Base-by-base conservation (phyloP, 2,113 vertebrate genomes). In the Mixornis gularis region DNA sequence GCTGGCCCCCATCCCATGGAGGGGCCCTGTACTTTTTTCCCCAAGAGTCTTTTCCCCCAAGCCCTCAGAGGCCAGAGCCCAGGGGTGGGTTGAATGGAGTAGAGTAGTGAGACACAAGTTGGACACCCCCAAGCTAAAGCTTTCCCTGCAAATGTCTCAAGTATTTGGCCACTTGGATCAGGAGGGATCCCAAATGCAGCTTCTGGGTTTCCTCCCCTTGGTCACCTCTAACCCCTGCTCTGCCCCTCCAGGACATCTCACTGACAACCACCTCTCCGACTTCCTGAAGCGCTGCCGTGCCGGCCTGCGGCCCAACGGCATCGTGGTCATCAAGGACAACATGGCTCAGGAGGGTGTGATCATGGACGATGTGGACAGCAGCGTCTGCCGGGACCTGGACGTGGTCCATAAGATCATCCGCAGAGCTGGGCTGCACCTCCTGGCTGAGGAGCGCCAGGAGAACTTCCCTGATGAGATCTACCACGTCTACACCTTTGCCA, bases 311-410 rank as follows among this genome's bases (percentile, higher is more conserved):
- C 98, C 98, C 60, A 98, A 98, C 0, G 99, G 99, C 69, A 97
- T 99, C 21, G 94, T 99, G 2, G 96, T 99, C 89, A 98, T 99
- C 95, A 99, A 99, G 93, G 99, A 99, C 98, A 99, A 99, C 92
- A 99, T 99, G 97, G 98, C 99, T 3, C 98, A 98, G 58, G 98
- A 99, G 72, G 99, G 99, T 0, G 98, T 99, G 68, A 98, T 99
- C 84, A 98, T 99, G 53, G 99, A 99, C 1, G 98, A 99, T 8
- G 99, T 99, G 94, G 99, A 99, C 98, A 99, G 99, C 98, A 99
- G 99, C 7, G 98, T 99, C 62, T 99, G 99, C 94, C 97, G 99
- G 3, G 99, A 98, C 94, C 97, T 99, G 44, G 85, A 97, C 0
- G 97, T 98, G 40, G 97, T 99, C 10, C 97, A 89, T 8, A 86